Conservation (phyloP, 2,113 vertebrate genomes). For the Odontesthes bonariensis region DNA sequence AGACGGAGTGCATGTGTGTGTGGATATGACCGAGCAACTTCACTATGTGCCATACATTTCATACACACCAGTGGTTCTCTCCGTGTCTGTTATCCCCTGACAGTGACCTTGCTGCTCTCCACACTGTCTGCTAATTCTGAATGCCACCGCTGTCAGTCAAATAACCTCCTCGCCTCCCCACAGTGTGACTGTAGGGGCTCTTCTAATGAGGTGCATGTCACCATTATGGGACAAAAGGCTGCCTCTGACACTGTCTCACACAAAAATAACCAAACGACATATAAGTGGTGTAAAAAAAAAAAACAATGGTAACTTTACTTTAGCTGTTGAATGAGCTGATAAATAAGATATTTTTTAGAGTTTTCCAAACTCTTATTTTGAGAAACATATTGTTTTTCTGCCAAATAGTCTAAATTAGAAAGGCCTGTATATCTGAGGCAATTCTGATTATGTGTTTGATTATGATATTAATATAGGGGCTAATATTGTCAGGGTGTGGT, state of each 20-base stretch:
- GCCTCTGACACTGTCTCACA: conserved; percentile 29
- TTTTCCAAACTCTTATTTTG: too few species aligned
- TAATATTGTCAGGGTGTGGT: too few species aligned
- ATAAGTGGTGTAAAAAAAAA: neutral
- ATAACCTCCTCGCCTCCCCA: conserved; percentile 39
- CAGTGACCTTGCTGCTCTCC: conserved; percentile 60
- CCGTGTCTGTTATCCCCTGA: conserved; percentile 63
- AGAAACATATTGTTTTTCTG: too few species aligned
- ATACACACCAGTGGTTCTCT: conserved; percentile 27
- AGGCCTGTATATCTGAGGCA: neutral
- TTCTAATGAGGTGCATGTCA: conserved; percentile 72
- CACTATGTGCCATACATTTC: conserved; percentile 26
- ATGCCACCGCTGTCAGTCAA: conserved; percentile 80
- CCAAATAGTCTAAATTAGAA: neutral
- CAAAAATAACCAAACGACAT: conserved; percentile 3
- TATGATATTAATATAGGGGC: too few species aligned
- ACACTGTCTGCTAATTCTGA: conserved; percentile 66
- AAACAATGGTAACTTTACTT: conserved; percentile 8
- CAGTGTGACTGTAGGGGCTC: conserved; percentile 50
- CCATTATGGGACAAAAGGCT: conserved; percentile 59
- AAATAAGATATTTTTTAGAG: neutral
- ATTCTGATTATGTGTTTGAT: too few species aligned
- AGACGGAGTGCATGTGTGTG: conserved; percentile 9
- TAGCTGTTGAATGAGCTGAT: neutral
- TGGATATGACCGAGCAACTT: conserved; percentile 21